A percentile compares a stretch with the other conserved stretches of the same genome.
Conservation (phyloP, 2,113 vertebrate genomes). For the Gnathonemus echidnorhynchus region DNA sequence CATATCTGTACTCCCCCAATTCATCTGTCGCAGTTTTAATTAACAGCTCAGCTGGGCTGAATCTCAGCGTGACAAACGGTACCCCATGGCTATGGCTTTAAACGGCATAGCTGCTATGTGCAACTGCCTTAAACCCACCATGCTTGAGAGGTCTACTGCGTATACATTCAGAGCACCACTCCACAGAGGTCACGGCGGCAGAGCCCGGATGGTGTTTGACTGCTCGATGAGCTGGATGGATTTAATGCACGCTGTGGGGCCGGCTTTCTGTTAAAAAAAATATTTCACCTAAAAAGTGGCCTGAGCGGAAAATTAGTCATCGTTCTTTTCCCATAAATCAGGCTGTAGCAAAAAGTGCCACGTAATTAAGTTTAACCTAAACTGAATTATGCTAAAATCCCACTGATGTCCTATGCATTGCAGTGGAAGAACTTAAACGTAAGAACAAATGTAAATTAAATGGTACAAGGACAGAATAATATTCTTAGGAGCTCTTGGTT, state of each 20-base stretch:
- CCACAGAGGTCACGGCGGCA: background rate
- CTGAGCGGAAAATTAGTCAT: background rate
- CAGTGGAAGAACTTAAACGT: background rate
- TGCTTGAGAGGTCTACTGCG: background rate
- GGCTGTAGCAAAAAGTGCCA: background rate
- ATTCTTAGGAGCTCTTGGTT: background rate
- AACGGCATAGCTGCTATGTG: background rate
- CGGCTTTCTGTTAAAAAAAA: background rate
- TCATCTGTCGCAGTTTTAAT: background rate
- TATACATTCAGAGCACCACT: background rate
- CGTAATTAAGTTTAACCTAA: background rate
- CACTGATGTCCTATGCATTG: background rate
- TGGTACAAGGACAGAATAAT: background rate
- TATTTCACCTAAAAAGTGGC: background rate
- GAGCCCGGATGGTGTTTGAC: background rate
- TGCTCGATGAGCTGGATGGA: background rate
- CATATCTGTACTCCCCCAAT: background rate
- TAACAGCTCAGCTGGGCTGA: constrained; percentile 3
- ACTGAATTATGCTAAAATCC: constrained; percentile 2
- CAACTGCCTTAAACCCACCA: background rate
- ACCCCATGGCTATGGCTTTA: background rate
- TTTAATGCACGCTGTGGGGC: background rate
- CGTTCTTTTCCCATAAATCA: background rate
- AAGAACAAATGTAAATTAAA: constrained; percentile 5
- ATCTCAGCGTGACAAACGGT: background rate